A percentile compares a stretch with the other conserved stretches of the same genome.
Evolutionary conservation across 2,113 vertebrate genomes (phyloP).

Genomic region (Xenopus tropicalis): DNA sequence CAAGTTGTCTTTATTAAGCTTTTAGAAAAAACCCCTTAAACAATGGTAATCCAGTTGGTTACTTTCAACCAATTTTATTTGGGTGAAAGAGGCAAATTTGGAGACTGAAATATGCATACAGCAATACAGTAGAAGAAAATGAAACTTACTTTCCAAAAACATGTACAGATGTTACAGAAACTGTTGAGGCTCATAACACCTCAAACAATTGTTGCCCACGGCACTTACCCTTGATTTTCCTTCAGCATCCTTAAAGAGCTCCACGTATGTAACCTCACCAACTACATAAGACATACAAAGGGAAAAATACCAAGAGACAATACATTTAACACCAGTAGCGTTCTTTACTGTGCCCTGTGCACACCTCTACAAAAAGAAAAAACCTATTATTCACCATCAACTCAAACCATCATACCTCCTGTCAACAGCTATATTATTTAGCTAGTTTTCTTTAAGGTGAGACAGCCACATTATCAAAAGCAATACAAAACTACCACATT

Average conservation of each 20-base stretch:
- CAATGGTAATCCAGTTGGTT: conserved; percentile 58
- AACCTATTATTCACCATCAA: conserved; percentile 90
- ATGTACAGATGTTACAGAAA: conserved; percentile 84
- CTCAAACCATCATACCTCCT: conserved; percentile 91
- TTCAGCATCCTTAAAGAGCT: conserved; percentile 99
- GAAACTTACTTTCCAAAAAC: conserved; percentile 88
- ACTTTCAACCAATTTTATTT: conserved; percentile 63
- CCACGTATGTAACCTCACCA: conserved; percentile 99
- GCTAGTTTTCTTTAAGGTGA: conserved; percentile 85
- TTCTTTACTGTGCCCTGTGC: conserved; percentile 89
- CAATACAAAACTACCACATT: conserved; percentile 81
- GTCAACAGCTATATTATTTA: conserved; percentile 87
- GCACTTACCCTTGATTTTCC: conserved; percentile 99
- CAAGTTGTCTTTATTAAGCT: conserved; percentile 53
- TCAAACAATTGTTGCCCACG: conserved; percentile 91
- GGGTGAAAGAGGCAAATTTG: conserved; percentile 65
- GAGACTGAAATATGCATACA: conserved; percentile 74
- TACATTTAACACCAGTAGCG: conserved; percentile 95
- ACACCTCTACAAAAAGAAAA: conserved; percentile 84
- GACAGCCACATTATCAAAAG: conserved; percentile 87
- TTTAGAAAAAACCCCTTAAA: conserved; percentile 60
- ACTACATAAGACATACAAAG: conserved; percentile 99
- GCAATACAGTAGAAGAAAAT: conserved; percentile 72
- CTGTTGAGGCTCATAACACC: conserved; percentile 96
- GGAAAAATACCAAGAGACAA: conserved; percentile 99